phyloP scores from a whole-genome alignment of 2,888 invertebrate genomes.

The Ennomos erosarius region DNA sequence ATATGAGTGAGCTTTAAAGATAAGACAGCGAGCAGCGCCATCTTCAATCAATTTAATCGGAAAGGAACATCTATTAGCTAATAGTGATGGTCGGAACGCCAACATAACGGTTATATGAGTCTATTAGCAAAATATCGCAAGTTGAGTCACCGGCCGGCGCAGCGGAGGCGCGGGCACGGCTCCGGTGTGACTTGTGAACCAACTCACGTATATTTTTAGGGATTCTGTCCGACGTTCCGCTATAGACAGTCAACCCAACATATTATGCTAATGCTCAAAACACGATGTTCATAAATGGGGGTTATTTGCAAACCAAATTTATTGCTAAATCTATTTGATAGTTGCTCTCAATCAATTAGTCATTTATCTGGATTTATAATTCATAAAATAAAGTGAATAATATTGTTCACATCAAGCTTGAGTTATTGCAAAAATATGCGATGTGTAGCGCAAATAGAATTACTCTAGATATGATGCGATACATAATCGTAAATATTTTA shows the following conservation, averaged over 20 bases:
- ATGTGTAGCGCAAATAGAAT: no score
- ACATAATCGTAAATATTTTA: no score
- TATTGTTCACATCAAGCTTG: no score
- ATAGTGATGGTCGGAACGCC: no score
- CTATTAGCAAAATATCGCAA: not conserved
- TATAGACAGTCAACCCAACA: slow-evolving; percentile 8
- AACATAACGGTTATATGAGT: no score
- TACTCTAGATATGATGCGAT: no score
- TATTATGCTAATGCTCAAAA: slow-evolving; percentile 6
- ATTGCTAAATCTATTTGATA: not conserved
- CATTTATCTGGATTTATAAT: not conserved
- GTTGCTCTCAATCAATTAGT: slow-evolving; percentile 1
- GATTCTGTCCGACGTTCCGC: slow-evolving; percentile 16
- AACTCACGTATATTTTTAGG: slow-evolving; percentile 31
- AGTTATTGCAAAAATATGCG: no score
- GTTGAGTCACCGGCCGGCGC: slow-evolving; percentile 13
- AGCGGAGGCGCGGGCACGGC: no score
- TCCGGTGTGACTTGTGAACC: slow-evolving; percentile 4
- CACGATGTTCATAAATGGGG: slow-evolving; percentile 3
- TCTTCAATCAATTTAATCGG: no score
- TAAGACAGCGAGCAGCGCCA: no score
- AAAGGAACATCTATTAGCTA: no score
- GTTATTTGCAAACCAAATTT: slow-evolving; percentile 7
- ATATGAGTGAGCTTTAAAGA: no score
- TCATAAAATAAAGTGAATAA: slow-evolving; percentile 5